phyloP scores from a whole-genome alignment of 2,113 vertebrate species.

The Elachura formosa region DNA sequence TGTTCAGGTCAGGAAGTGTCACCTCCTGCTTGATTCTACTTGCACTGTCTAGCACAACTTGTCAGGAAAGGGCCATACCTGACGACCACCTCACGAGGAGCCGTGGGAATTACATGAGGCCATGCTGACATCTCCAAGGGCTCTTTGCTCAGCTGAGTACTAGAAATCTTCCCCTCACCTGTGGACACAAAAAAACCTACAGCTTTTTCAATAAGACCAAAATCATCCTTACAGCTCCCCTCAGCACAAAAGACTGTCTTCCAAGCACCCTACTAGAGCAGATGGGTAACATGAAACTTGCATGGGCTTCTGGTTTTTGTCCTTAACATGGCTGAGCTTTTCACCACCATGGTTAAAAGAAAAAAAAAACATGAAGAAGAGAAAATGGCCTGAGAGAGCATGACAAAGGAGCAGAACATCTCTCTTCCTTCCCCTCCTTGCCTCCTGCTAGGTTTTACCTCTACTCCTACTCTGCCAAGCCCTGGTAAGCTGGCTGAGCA shows the following conservation, averaged over 20 bases:
- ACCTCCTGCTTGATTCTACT: background rate
- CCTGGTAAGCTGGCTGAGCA: background rate
- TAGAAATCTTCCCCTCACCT: constrained; percentile 50
- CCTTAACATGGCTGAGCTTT: background rate
- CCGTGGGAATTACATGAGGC: background rate
- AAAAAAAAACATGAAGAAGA: background rate
- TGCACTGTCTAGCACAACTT: background rate
- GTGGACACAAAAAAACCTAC: constrained; percentile 6
- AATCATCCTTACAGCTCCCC: background rate
- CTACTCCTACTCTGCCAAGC: background rate
- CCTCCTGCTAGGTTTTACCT: fast-evolving
- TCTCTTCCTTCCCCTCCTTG: background rate
- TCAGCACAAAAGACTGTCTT: background rate
- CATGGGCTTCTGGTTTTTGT: background rate
- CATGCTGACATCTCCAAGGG: constrained; percentile 36
- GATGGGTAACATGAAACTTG: background rate
- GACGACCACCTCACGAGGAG: constrained; percentile 53
- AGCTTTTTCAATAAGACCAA: background rate
- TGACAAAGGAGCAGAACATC: background rate
- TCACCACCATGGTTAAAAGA: fast-evolving
- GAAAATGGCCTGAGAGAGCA: background rate
- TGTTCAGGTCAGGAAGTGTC: background rate
- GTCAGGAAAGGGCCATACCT: constrained; percentile 43
- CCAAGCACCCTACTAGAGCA: background rate
- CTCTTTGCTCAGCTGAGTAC: constrained; percentile 32